Percentiles rank a stretch among this genome's conserved stretches.
Evolutionary conservation across 2,888 invertebrate species (phyloP).

Genomic region (Holacanthella duospinosa): DNA sequence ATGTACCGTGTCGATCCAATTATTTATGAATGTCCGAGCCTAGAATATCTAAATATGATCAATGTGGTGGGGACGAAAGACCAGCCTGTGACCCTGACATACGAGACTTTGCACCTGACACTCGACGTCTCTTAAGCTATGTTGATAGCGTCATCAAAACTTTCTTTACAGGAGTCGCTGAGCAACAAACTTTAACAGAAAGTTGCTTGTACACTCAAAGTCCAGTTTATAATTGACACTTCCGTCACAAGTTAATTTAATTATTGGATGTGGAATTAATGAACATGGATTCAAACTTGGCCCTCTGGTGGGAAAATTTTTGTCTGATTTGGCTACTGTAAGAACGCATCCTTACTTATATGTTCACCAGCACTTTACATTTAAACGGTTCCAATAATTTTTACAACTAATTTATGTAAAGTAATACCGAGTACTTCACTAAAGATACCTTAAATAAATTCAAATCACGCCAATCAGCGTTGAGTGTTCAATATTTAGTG

Average conservation of each 20-base stretch:
- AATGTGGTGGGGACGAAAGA: conserved; percentile 23
- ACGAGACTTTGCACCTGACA: conserved; percentile 17
- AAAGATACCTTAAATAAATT: no score
- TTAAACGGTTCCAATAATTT: conserved; percentile 11
- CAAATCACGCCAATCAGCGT: no score
- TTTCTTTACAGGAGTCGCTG: conserved; percentile 19
- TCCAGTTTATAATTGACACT: no score
- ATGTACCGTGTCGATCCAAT: conserved; percentile 22
- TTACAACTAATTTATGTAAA: no score
- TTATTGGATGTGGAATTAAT: conserved; percentile 29
- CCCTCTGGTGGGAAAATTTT: conserved; percentile 22
- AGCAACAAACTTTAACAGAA: conserved; percentile 24
- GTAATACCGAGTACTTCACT: no score
- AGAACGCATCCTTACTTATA: conserved; percentile 12
- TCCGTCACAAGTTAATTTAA: conserved; percentile 12
- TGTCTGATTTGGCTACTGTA: conserved; percentile 18
- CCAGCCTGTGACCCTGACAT: conserved; percentile 25
- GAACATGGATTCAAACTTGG: conserved; percentile 34
- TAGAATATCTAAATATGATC: conserved; percentile 28
- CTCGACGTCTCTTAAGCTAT: conserved; percentile 7
- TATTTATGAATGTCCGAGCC: conserved; percentile 27
- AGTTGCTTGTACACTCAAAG: conserved; percentile 30
- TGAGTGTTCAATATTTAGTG: no score
- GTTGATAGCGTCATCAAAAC: conserved; percentile 21
- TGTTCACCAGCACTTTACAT: conserved; percentile 14